phyloP scores from a whole-genome alignment of 2,797 vertebrate genomes.

The Enteromius radiatus region DNA sequence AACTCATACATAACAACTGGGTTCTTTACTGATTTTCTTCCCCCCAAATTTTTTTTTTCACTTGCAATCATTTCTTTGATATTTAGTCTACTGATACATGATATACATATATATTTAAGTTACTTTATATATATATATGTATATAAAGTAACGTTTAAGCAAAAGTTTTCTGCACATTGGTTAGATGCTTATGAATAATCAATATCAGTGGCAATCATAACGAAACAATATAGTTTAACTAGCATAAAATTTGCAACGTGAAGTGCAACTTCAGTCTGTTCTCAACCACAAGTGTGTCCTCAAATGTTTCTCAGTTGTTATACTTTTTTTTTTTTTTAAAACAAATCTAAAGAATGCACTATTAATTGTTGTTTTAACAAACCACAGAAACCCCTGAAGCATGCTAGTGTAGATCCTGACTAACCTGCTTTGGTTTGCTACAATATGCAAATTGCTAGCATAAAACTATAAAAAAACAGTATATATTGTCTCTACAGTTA shows the following conservation, averaged over 20 bases:
- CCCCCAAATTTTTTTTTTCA: background rate
- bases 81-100: background rate
- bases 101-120: no score
- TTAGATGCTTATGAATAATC: background rate
- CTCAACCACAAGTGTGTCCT: background rate
- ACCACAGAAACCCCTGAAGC: background rate
- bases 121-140: no score
- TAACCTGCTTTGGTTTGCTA: conserved; percentile 27
- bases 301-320: background rate
- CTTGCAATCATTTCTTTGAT: background rate
- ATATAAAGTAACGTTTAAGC: no score
- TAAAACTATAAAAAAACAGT: background rate
- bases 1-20: background rate
- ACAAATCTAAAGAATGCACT: conserved; percentile 9
- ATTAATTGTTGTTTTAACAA: conserved; percentile 4
- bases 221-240: background rate
- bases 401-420: conserved; percentile 4
- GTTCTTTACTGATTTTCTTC: background rate
- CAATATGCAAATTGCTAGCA: conserved; percentile 20
- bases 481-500: background rate
- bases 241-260: background rate
- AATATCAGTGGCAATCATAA: background rate
- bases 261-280: background rate
- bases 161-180: background rate
- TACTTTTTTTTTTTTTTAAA: background rate